A percentile compares a stretch with the other conserved stretches of the same genome.
Conservation (phyloP, 2,888 invertebrate genomes). For the Agonopterix arenella region DNA sequence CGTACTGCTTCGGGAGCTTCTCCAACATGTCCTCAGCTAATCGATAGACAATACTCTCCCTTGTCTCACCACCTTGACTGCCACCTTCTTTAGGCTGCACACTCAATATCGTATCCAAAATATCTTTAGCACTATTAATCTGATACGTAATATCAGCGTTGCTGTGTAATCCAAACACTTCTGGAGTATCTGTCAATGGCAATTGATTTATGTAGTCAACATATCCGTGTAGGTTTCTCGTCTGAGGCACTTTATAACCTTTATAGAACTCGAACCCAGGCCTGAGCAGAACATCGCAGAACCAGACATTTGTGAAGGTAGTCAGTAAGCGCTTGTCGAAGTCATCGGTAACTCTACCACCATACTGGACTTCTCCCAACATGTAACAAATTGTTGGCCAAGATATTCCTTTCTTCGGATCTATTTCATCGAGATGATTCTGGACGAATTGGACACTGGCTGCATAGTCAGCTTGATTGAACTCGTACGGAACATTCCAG, state of each 20-base stretch:
- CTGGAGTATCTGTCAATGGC: constrained; percentile 92
- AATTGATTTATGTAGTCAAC: constrained; percentile 91
- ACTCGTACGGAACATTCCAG: constrained; percentile 98
- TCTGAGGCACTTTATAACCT: constrained; percentile 93
- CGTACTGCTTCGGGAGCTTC: constrained; percentile 87
- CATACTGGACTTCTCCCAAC: constrained; percentile 94
- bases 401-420: constrained; percentile 97
- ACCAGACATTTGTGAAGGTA: constrained; percentile 97
- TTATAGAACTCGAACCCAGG: constrained; percentile 96
- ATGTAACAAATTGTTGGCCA: constrained; percentile 99
- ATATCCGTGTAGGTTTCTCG: constrained; percentile 85
- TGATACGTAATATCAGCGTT: constrained; percentile 99
- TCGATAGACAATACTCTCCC: constrained; percentile 94
- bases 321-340: constrained; percentile 95
- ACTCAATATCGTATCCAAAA: constrained; percentile 94
- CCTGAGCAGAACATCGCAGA: constrained; percentile 91
- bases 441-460: constrained; percentile 97
- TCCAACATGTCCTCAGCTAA: constrained; percentile 95
- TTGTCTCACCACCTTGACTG: constrained; percentile 91
- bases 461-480: constrained; percentile 97
- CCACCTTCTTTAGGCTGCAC: constrained; percentile 99
- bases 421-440: constrained; percentile 97
- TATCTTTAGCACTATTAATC: constrained; percentile 96
- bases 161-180: constrained; percentile 96
- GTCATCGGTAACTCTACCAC: constrained; percentile 97